Evolutionary conservation across 2,113 vertebrate genomes (phyloP).

Genomic region (Micromys minutus): DNA sequence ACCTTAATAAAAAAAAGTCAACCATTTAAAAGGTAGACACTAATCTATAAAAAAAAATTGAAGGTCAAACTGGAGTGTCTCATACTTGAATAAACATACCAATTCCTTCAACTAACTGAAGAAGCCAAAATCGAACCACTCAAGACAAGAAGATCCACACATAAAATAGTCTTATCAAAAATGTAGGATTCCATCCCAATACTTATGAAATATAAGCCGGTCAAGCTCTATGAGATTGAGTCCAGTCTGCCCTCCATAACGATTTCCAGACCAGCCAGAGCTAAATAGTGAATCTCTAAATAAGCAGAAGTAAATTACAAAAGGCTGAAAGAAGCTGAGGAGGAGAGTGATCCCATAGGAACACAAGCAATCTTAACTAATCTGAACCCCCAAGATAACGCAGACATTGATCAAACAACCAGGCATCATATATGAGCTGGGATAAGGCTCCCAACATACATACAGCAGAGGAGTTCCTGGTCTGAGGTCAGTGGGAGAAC

Average conservation of each 20-base stretch:
- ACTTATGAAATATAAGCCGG: not conserved
- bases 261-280: not conserved
- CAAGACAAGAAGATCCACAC: not conserved
- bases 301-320: not conserved
- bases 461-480: too few relatives aligned
- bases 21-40: not conserved
- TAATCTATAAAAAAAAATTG: conserved; percentile 30
- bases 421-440: too few relatives aligned
- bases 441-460: too few relatives aligned
- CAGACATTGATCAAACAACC: too few relatives aligned
- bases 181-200: not conserved
- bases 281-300: not conserved
- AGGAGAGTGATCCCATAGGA: too few relatives aligned
- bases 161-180: not conserved
- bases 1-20: not conserved
- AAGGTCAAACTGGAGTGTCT: conserved; percentile 7
- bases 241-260: not conserved
- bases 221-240: not conserved
- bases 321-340: too few relatives aligned
- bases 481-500: too few relatives aligned
- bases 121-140: not conserved
- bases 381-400: too few relatives aligned
- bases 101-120: not conserved
- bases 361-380: too few relatives aligned
- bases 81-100: not conserved